phyloP scores from a whole-genome alignment of 2,888 invertebrate species.

The Fragum fragum region DNA sequence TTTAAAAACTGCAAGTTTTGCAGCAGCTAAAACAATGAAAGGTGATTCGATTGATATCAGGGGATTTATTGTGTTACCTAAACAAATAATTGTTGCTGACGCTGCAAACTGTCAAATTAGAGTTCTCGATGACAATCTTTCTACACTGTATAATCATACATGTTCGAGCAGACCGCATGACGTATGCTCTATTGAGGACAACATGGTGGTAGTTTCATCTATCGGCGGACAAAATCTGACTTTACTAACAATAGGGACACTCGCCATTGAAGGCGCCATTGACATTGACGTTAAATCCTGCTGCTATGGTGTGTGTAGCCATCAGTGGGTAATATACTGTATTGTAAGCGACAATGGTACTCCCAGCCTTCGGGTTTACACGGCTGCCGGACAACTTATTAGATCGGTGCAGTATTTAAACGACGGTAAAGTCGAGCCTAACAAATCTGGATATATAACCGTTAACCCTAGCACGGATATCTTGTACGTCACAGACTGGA shows the following conservation, averaged over 20 bases:
- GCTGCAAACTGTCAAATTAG: not conserved
- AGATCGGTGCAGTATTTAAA: not conserved
- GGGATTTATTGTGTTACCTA: not conserved
- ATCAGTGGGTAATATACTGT: not conserved
- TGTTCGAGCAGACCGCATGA: not conserved
- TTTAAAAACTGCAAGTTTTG: no score
- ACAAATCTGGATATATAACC: not conserved
- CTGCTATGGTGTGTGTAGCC: not conserved
- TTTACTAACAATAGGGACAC: not conserved
- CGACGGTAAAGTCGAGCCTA: not conserved
- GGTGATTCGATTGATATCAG: not conserved
- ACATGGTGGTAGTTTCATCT: not conserved
- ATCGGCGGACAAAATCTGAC: not conserved
- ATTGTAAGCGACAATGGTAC: not conserved
- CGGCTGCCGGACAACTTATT: not conserved
- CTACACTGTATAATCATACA: not conserved
- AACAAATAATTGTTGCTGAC: not conserved
- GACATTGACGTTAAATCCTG: not conserved
- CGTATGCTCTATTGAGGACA: not conserved
- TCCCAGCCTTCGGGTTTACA: not conserved
- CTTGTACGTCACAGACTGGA: not conserved
- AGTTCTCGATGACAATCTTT: not conserved
- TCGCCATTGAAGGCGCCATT: not conserved
- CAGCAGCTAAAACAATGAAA: no score
- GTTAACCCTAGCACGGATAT: not conserved